Conservation (phyloP, 2,797 vertebrate species). For the Loriculus beryllinus region DNA sequence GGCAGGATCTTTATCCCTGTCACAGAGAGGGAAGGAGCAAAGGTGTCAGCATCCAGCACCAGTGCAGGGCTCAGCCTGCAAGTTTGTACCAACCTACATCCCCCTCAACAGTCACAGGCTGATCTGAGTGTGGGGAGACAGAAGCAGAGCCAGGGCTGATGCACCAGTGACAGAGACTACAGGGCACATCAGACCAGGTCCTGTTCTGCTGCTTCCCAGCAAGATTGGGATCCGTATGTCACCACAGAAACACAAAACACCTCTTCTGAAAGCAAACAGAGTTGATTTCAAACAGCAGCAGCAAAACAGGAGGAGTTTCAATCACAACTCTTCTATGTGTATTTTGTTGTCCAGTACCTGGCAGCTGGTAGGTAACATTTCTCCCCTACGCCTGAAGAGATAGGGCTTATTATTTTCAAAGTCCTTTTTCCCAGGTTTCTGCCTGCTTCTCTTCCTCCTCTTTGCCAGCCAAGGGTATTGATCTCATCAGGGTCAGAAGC, state of each 20-base stretch:
- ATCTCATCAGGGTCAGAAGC: slow-evolving; percentile 13
- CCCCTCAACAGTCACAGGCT: background rate
- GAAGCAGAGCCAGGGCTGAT: background rate
- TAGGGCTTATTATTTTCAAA: background rate
- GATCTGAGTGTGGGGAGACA: background rate
- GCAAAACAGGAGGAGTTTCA: background rate
- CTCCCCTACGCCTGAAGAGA: background rate
- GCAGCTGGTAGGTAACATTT: background rate
- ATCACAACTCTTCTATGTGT: background rate
- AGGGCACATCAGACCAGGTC: background rate
- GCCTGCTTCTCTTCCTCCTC: background rate
- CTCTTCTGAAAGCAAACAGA: background rate
- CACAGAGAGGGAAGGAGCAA: background rate
- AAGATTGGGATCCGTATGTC: accelerated
- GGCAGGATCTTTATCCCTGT: background rate
- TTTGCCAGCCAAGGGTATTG: background rate
- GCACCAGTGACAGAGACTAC: accelerated
- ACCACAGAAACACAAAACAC: background rate
- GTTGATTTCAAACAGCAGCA: background rate
- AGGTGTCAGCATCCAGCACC: background rate
- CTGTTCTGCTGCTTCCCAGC: background rate
- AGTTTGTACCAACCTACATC: background rate
- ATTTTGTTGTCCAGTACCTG: background rate
- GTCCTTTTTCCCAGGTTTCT: background rate
- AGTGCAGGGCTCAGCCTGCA: background rate